Base-by-base conservation (phyloP, 2,888 invertebrate species). In the Epinotia bilunana region DNA sequence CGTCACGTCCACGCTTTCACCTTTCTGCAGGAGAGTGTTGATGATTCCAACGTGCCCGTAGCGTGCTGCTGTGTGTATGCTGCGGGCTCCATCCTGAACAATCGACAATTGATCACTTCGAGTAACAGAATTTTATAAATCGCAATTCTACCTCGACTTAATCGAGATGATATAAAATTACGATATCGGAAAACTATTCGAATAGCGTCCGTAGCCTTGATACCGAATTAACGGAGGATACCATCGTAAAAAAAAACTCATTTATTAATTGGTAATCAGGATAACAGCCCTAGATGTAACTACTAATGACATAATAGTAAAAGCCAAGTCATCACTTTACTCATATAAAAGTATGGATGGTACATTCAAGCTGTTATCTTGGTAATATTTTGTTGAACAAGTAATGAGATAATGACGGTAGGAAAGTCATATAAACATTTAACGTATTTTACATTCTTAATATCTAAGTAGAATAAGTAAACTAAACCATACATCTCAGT, bases 11-110 rank as follows among this genome's bases (percentile, higher is more conserved):
- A 99, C 99, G 90, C 98, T 97, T 88, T 99, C 99, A 65, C 99
- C 99, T 89, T 99, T 98, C 87, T 98, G 98, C 76, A 99, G 94
- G 60, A 99, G 94, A 0, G 99, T 98, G 89, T 98, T 99, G 86
- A 99, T 99, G 85, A 99, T 99, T 43, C 99, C 98, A 6, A 99
- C 98, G 87, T 99, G 99, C 0, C 99, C 99, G 84, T 98, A 98
- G 85, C 97, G 96, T 13, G 99, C 99, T 0, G 99, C 99, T 0
- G 99, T 99, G 91, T 99, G 99, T 79, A 99, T 98, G 87, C 99
- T 99, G 76, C 99, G 95, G 0, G 99, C 99, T 39, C 99, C 99
- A 82, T 96, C 97, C 97, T 97, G 87, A 28, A 91, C 90, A 62
- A 73, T 63, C 23, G 43, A 5, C 3, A 23, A 57, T 20, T 57